A percentile compares a stretch with the other conserved stretches of the same genome.
These are phyloP conservation scores for Andricus curvator DNA, from an alignment of 2,888 invertebrate genomes.

Conservation along the genomic window DNA sequence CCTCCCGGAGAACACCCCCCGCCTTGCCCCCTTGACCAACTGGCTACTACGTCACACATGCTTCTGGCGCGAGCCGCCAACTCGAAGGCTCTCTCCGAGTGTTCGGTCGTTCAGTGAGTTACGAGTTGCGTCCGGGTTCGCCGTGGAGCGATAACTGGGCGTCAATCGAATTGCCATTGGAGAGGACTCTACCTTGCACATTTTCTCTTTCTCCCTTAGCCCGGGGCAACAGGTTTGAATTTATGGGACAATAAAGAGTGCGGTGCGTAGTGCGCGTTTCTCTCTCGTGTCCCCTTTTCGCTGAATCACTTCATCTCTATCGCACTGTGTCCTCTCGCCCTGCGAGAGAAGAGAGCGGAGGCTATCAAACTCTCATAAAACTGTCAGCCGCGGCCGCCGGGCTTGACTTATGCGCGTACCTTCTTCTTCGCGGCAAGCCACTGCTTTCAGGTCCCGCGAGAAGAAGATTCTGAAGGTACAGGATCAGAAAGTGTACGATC, in stretches of 20 bases:
- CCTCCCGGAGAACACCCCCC: conserved; percentile 64
- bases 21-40: conserved; percentile 64
- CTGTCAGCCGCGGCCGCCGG: conserved; percentile 76
- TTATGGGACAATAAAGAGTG: conserved; percentile 78
- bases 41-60: conserved; percentile 72
- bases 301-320: conserved; percentile 44
- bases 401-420: conserved; percentile 75
- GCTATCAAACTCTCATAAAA: conserved; percentile 79
- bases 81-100: conserved; percentile 60
- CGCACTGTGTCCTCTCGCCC: conserved; percentile 53
- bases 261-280: conserved; percentile 74
- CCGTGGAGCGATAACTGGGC: conserved; percentile 68
- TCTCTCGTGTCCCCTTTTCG: conserved; percentile 59
- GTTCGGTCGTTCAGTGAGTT: conserved; percentile 68
- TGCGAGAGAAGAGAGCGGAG: conserved; percentile 65
- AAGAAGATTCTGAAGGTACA: conserved; percentile 16
- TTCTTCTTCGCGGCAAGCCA: conserved; percentile 49
- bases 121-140: conserved; percentile 70
- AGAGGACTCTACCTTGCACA: conserved; percentile 60
- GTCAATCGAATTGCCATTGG: conserved; percentile 66
- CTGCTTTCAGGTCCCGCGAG: conserved; percentile 46
- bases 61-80: conserved; percentile 69
- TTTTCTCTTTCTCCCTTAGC: conserved; percentile 60
- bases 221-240: conserved; percentile 78
- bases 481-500: not conserved